phyloP scores from a whole-genome alignment of 2,797 vertebrate species.

The Ciconia nigra region DNA sequence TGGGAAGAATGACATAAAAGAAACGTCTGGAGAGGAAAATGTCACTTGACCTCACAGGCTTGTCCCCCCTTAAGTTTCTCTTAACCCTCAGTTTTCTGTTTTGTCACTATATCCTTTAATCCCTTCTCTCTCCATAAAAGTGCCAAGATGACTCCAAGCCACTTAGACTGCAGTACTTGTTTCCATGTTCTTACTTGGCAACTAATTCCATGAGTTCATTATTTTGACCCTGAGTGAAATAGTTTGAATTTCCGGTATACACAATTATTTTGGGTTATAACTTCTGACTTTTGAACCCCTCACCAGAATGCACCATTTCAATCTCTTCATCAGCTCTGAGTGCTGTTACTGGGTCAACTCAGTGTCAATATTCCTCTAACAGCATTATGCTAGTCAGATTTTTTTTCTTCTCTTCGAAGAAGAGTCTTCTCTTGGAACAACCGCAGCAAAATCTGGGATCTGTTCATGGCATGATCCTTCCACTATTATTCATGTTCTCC shows the following conservation, averaged over 20 bases:
- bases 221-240: constrained; percentile 33
- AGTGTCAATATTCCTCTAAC: neutral
- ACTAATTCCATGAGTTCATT: constrained; percentile 27
- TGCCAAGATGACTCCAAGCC: constrained; percentile 57
- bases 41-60: constrained; percentile 35
- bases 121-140: constrained; percentile 60
- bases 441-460: neutral
- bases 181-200: constrained; percentile 37
- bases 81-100: constrained; percentile 34
- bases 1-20: constrained; percentile 34
- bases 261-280: constrained; percentile 46
- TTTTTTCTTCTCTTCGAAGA: neutral
- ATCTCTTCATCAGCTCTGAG: constrained; percentile 32
- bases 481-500: neutral
- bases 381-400: neutral
- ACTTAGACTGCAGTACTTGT: constrained; percentile 26
- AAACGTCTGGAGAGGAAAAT: constrained; percentile 19
- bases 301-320: constrained; percentile 37
- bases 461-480: neutral
- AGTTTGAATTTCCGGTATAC: constrained; percentile 39
- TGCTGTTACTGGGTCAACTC: neutral
- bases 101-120: constrained; percentile 61
- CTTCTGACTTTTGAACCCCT: constrained; percentile 57
- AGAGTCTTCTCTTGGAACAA: neutral
- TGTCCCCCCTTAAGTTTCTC: constrained; percentile 23